These are phyloP conservation scores for Chondrilla cf. caribensis DNA, from an alignment of 37 sponge, comb jelly and placozoan species.

Conservation along the genomic window DNA sequence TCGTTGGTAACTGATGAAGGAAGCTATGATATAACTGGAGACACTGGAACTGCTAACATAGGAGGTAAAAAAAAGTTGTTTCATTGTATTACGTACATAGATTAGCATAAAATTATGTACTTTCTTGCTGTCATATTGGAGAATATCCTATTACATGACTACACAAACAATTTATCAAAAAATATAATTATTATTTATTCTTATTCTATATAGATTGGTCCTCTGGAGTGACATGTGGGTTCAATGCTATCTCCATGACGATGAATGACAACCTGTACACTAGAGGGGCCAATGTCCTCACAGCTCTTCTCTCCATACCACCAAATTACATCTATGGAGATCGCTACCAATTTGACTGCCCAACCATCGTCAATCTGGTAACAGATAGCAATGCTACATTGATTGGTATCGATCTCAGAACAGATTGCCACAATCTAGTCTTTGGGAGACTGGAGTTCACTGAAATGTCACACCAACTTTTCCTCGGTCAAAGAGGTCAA, in stretches of 20 bases:
- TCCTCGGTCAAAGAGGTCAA: neutral
- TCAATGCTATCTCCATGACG: neutral
- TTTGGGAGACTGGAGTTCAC: neutral
- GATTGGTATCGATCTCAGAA: neutral
- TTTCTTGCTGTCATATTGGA: no score
- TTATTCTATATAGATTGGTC: neutral
- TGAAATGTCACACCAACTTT: neutral
- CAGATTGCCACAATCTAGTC: conserved; percentile 2
- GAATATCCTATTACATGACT: no score
- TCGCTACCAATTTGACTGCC: conserved; percentile 13
- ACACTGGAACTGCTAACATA: no score
- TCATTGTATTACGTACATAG: no score
- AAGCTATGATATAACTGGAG: no score
- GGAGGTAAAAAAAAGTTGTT: no score
- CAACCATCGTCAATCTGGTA: neutral
- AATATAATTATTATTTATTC: no score
- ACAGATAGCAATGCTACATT: neutral
- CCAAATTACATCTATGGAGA: conserved; percentile 6
- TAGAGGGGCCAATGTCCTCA: neutral
- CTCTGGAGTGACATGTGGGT: neutral
- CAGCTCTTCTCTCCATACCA: neutral
- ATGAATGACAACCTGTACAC: conserved; percentile 10
- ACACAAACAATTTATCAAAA: no score
- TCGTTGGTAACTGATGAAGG: no score
- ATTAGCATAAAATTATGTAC: no score